These are phyloP conservation scores for Pogonocichla stellata DNA, from an alignment of 2,113 vertebrate genomes.

Conservation along the genomic window DNA sequence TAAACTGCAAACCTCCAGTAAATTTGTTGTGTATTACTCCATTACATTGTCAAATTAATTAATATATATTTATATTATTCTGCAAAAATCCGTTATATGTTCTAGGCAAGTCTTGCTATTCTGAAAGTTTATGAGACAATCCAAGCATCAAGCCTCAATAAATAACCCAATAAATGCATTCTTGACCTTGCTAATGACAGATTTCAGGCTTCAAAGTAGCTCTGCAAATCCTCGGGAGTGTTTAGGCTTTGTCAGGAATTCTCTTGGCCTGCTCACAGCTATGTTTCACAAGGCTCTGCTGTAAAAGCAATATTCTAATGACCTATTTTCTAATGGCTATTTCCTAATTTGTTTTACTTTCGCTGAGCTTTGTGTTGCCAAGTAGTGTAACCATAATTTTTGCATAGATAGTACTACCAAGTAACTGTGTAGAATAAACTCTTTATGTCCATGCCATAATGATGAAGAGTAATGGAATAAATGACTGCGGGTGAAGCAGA, in stretches of 20 bases:
- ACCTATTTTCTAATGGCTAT: background rate
- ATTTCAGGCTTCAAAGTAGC: background rate
- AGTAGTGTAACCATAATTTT: background rate
- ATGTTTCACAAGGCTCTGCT: background rate
- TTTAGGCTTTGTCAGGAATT: background rate
- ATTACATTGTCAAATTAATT: background rate
- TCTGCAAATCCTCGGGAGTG: background rate
- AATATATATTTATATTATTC: background rate
- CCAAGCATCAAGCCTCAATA: background rate
- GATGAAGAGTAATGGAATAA: background rate
- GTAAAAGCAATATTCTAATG: slow-evolving; percentile 1
- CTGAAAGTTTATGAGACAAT: background rate
- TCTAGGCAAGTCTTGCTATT: background rate
- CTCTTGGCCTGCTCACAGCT: background rate
- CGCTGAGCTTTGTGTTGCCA: background rate
- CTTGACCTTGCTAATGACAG: background rate
- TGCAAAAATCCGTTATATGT: background rate
- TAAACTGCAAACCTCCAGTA: background rate
- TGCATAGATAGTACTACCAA: background rate
- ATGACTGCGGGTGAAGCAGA: background rate
- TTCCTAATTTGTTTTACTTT: background rate
- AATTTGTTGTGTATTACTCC: background rate
- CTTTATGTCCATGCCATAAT: background rate
- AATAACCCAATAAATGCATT: background rate
- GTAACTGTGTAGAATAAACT: background rate